These are phyloP conservation scores for Margarornis squamiger DNA, from an alignment of 2,797 vertebrate genomes.

Conservation along the genomic window DNA sequence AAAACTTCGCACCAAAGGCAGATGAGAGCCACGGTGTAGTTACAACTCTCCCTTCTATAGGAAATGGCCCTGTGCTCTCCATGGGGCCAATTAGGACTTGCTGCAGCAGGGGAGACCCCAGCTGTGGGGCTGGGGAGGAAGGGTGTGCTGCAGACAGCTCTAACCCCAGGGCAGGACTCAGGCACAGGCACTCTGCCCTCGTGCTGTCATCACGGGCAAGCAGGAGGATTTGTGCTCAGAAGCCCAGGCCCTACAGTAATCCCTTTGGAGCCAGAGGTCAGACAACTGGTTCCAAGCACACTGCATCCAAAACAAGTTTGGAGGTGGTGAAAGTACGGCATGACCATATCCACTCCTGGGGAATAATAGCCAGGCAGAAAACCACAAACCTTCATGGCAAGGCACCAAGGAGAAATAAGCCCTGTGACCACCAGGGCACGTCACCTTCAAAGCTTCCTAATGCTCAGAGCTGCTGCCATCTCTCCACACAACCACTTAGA, in stretches of 20 bases:
- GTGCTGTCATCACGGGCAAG: constrained; percentile 38
- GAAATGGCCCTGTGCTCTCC: not conserved
- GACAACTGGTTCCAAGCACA: not conserved
- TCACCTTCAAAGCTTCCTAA: not conserved
- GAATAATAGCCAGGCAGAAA: not conserved
- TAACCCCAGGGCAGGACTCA: not conserved
- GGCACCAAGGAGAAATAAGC: not conserved
- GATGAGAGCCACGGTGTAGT: not conserved
- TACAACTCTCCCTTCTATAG: not conserved
- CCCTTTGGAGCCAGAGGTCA: constrained; percentile 60
- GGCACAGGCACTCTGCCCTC: constrained; percentile 36
- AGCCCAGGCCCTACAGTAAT: constrained; percentile 37
- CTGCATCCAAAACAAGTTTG: not conserved
- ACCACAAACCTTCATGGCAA: not conserved
- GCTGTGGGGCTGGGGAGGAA: not conserved
- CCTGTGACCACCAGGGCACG: not conserved
- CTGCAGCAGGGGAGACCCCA: not conserved
- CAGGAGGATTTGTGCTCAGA: constrained; percentile 26
- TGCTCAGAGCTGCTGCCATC: not conserved
- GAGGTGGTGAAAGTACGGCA: not conserved
- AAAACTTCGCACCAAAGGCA: not conserved
- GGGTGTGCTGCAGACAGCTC: not conserved
- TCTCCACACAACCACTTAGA: not conserved
- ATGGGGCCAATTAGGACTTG: rapidly evolving
- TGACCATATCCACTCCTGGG: not conserved